phyloP scores from a whole-genome alignment of 1,140 invertebrate genomes.

The Spodoptera frugiperda region DNA sequence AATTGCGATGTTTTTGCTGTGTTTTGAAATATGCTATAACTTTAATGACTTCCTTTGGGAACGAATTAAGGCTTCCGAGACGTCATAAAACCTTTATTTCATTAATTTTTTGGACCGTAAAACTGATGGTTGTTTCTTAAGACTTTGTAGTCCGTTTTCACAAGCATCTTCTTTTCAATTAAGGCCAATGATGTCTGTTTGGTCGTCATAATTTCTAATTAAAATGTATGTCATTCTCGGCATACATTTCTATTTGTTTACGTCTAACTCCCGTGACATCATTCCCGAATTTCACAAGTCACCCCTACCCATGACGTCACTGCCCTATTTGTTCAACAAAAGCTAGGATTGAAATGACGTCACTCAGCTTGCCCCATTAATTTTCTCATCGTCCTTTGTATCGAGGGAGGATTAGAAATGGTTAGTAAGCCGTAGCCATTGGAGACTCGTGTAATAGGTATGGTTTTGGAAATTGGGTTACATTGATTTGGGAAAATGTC shows the following conservation, averaged over 20 bases:
- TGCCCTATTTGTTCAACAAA: background rate
- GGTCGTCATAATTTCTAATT: constrained; percentile 17
- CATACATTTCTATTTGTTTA: constrained; percentile 11
- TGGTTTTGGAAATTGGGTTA: background rate
- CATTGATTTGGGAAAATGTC: no score
- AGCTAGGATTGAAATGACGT: constrained; percentile 18
- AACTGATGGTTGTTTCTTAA: background rate
- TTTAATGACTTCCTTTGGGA: constrained; percentile 29
- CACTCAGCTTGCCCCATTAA: background rate
- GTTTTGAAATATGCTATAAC: constrained; percentile 5
- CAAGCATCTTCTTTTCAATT: constrained; percentile 26
- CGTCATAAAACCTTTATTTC: background rate
- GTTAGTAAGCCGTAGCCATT: background rate
- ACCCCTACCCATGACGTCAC: constrained; percentile 14
- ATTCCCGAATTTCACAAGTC: constrained; percentile 24
- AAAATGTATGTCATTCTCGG: constrained; percentile 33
- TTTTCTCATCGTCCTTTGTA: background rate
- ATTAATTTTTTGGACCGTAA: background rate
- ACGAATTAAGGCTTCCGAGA: background rate
- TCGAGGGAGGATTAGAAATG: constrained; percentile 4
- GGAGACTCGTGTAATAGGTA: background rate
- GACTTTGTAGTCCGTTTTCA: background rate
- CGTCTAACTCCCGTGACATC: constrained; percentile 3
- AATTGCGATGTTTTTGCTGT: constrained; percentile 16
- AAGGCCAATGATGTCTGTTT: constrained; percentile 32